Evolutionary conservation across 2,797 vertebrate genomes (phyloP), one percentile per base, ranked within the genome.

Genomic region (Pitangus sulphuratus): DNA sequence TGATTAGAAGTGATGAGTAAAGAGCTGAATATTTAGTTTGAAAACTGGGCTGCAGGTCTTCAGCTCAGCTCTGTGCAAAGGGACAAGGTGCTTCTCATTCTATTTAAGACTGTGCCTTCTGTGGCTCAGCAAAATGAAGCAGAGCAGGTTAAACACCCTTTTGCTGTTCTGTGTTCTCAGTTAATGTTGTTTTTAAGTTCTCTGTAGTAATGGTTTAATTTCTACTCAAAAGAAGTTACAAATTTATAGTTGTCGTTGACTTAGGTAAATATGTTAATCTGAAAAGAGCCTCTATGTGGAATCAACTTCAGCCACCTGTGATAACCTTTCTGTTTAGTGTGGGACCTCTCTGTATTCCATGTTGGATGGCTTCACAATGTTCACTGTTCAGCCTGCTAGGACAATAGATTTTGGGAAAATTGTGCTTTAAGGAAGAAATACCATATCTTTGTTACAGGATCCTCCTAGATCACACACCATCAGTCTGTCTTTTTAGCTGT

Each of bases 301-400:
- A 82, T 66, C 64, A 58, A 4, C n/a, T 60, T 18, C 24, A 61
- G 33, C 48, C 14, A 31, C 30, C 35, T 64, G 5, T 56, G 20
- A 30, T 61, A 30, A 6, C 22, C 15, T 6, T 68, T 45, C 15
- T 70, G 12, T 79, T 85, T 48, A 70, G 33, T 31, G 19, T 8
- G 16, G 20, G 20, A 74, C 20, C 12, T 56, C 82, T 87, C 33
- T 26, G 12, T 54, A 20, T 61, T 68, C 25, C 22, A 8, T 28
- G 24, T 60, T 35, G 47, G 19, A 8, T 20, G 17, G 7, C 53
- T 65, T 87, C 0, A 0, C 17, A 60, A 1, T 12, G 5, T 82
- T 88, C 40, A 14, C 21, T 79, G 28, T 79, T 71, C 47, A 44
- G 61, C 33, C 30, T 18, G 30, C 31, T 20, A 33, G 62, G 44